Evolutionary conservation across 2,797 vertebrate species (phyloP).

Genomic region (Catostomus latipinnis): DNA sequence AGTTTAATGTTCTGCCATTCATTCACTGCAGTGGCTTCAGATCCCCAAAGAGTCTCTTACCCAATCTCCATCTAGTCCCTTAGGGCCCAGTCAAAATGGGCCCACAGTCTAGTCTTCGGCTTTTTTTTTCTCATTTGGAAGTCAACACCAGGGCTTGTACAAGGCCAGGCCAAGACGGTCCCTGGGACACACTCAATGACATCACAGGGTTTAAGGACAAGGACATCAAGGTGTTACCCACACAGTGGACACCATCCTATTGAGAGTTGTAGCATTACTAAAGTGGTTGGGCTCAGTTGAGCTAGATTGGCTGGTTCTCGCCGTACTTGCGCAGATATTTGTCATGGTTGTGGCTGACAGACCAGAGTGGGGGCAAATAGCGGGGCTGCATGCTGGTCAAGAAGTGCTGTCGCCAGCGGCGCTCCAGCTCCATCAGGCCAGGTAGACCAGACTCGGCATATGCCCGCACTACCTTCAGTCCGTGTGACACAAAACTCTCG

Average conservation of each 20-base stretch:
- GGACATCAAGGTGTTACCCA: constrained; percentile 19
- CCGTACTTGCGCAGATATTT: constrained; percentile 93
- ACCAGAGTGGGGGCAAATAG: constrained; percentile 92
- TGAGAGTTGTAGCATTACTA: constrained; percentile 2
- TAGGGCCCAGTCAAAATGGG: constrained; percentile 33
- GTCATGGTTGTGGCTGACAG: constrained; percentile 90
- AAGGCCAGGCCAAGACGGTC: constrained; percentile 40
- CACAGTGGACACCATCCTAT: constrained; percentile 19
- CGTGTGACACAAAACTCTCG: constrained; percentile 89
- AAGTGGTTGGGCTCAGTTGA: constrained; percentile 65
- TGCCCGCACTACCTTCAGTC: constrained; percentile 92
- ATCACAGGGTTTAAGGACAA: constrained; percentile 19
- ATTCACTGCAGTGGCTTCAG: constrained; percentile 47
- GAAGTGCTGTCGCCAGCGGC: constrained; percentile 96
- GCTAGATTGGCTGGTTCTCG: constrained; percentile 83
- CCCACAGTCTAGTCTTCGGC: constrained; percentile 13
- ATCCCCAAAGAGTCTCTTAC: constrained; percentile 27
- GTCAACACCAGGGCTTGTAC: constrained; percentile 22
- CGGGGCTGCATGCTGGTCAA: constrained; percentile 89
- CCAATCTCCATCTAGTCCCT: constrained; percentile 28
- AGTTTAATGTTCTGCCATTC: constrained; percentile 24
- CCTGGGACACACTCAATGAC: constrained; percentile 29
- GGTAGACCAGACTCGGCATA: constrained; percentile 81
- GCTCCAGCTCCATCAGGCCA: constrained; percentile 92
- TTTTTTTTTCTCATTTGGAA: neutral